Conservation (phyloP, 2,113 vertebrate species). For the Onychorhynchus coronatus region DNA sequence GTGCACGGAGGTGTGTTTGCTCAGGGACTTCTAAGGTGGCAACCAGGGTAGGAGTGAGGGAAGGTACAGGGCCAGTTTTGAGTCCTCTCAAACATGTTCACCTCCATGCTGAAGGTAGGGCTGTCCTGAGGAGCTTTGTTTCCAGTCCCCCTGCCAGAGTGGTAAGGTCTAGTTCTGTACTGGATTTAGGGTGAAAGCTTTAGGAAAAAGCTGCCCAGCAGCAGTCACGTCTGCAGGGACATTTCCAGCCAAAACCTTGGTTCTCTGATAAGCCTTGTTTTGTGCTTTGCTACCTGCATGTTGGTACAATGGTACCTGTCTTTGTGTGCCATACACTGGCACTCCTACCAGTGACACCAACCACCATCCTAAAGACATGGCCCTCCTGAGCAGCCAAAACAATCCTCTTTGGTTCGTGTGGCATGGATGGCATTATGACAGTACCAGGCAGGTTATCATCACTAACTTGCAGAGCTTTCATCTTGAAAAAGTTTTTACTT, state of each 20-base stretch:
- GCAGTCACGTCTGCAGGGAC: rapidly evolving
- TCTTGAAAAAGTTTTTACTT: not conserved
- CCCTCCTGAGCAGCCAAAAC: not conserved
- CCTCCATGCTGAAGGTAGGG: rapidly evolving
- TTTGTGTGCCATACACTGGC: not conserved
- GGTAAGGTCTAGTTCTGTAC: not conserved
- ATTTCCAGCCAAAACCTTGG: not conserved
- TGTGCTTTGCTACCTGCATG: not conserved
- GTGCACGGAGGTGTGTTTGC: rapidly evolving
- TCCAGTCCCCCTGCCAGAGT: not conserved
- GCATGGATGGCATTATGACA: not conserved
- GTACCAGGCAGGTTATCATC: not conserved
- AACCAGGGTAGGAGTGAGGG: not conserved
- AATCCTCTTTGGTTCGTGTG: not conserved
- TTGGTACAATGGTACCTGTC: not conserved
- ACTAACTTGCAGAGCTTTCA: not conserved
- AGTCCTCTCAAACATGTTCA: not conserved
- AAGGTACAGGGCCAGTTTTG: not conserved
- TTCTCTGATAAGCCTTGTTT: not conserved
- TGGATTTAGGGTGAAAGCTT: not conserved
- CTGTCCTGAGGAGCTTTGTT: not conserved
- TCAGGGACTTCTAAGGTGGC: not conserved
- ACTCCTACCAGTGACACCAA: not conserved
- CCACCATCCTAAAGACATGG: not conserved
- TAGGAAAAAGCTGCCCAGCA: not conserved